These are phyloP conservation scores for Palloptera scutellata DNA, from an alignment of 2,888 invertebrate genomes.

Conservation along the genomic window DNA sequence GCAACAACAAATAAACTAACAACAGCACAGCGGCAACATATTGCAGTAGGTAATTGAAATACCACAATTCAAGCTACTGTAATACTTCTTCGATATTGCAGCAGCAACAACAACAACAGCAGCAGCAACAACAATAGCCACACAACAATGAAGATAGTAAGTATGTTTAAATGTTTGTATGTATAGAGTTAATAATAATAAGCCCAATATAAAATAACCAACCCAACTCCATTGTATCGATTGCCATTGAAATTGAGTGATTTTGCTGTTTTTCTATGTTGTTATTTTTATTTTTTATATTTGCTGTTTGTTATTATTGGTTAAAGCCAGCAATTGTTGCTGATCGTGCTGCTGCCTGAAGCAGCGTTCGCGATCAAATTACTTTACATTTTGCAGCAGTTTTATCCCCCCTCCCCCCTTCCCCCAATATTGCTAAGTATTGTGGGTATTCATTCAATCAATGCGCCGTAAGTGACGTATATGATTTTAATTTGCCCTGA, in stretches of 20 bases:
- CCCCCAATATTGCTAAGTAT: no score
- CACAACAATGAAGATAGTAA: conserved; percentile 17
- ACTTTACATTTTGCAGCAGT: conserved; percentile 2
- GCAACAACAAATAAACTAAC: conserved; percentile 15
- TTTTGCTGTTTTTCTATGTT: neutral
- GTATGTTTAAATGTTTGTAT: no score
- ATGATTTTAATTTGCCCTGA: no score
- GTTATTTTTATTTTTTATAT: no score
- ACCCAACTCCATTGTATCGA: conserved; percentile 26
- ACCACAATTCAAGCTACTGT: conserved; percentile 30
- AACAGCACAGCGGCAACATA: conserved; percentile 4
- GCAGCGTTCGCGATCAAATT: neutral
- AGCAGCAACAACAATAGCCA: conserved; percentile 20
- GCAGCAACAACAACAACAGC: conserved; percentile 22
- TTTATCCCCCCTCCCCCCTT: no score
- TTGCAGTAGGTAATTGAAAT: conserved; percentile 35
- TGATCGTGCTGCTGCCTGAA: neutral
- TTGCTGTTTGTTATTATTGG: no score
- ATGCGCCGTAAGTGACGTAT: no score
- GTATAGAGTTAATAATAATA: conserved; percentile 34
- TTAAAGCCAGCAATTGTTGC: neutral
- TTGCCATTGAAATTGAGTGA: conserved; percentile 27
- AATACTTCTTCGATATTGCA: conserved; percentile 35
- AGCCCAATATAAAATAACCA: conserved; percentile 12
- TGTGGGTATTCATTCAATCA: no score